Percentiles rank a stretch among this genome's conserved stretches.
Evolutionary conservation across 2,888 invertebrate genomes (phyloP).

Genomic region (Oxytorus armatus): DNA sequence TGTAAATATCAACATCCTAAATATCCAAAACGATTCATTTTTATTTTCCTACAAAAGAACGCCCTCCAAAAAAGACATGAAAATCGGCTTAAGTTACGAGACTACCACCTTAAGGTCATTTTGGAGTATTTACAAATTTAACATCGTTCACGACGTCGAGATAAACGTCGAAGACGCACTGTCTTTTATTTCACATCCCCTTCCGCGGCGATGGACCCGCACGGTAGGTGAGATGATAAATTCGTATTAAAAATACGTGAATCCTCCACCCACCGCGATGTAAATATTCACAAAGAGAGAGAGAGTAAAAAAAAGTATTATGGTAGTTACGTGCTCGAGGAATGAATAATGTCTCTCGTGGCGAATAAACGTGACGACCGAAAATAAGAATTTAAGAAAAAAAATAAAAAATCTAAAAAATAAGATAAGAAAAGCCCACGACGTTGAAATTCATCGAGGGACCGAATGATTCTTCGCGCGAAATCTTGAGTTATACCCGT

Average conservation of each 20-base stretch:
- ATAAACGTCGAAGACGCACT: background rate
- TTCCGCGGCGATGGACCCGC: slow-evolving; percentile 12
- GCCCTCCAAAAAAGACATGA: too few relatives aligned
- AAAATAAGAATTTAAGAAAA: slow-evolving; percentile 60
- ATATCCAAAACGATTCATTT: too few relatives aligned
- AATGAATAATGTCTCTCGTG: slow-evolving; percentile 65
- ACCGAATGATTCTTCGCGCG: slow-evolving; percentile 54
- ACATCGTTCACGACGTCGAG: slow-evolving; percentile 1
- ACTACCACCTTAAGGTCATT: background rate
- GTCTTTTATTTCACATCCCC: background rate
- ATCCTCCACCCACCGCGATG: slow-evolving; percentile 37
- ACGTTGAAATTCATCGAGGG: slow-evolving; percentile 60
- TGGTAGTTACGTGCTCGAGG: slow-evolving; percentile 61
- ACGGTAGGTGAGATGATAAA: slow-evolving; percentile 62
- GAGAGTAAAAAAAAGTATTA: slow-evolving; percentile 52
- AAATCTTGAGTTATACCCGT: slow-evolving; percentile 53
- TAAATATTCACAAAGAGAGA: slow-evolving; percentile 11
- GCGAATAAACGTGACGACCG: slow-evolving; percentile 67
- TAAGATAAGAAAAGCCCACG: slow-evolving; percentile 17
- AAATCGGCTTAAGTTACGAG: background rate
- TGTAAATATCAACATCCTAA: too few relatives aligned
- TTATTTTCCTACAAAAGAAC: too few relatives aligned
- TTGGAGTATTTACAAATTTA: slow-evolving; percentile 1
- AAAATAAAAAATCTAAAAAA: background rate
- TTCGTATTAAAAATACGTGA: slow-evolving; percentile 67